Evolutionary conservation across 1,140 invertebrate species (phyloP).

Genomic region (Anastatus disparis): DNA sequence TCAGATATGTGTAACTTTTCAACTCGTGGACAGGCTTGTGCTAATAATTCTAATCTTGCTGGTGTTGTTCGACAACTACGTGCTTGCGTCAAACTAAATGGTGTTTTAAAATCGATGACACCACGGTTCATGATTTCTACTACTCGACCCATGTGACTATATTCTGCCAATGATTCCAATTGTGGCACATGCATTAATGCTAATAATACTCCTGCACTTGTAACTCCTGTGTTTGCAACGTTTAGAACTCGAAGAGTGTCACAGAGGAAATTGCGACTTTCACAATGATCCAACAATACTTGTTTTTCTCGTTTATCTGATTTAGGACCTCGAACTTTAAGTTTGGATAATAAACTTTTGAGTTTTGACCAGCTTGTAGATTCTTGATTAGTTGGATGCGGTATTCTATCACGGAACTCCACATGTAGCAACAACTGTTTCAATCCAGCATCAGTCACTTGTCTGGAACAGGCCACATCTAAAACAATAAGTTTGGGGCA

Average conservation of each 20-base stretch:
- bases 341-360: slow-evolving; percentile 53
- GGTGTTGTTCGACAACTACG: slow-evolving; percentile 59
- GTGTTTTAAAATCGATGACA: slow-evolving; percentile 52
- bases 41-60: slow-evolving; percentile 58
- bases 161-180: slow-evolving; percentile 65
- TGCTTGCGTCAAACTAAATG: slow-evolving; percentile 60
- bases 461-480: slow-evolving; percentile 65
- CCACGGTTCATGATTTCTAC: slow-evolving; percentile 62
- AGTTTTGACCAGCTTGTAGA: slow-evolving; percentile 57
- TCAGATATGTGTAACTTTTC: slow-evolving; percentile 63
- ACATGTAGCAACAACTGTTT: slow-evolving; percentile 64
- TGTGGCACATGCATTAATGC: slow-evolving; percentile 61
- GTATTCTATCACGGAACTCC: slow-evolving; percentile 59
- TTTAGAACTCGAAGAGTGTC: slow-evolving; percentile 62
- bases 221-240: slow-evolving; percentile 65
- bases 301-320: slow-evolving; percentile 52
- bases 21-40: slow-evolving; percentile 61
- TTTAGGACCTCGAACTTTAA: slow-evolving; percentile 48
- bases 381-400: slow-evolving; percentile 38
- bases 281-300: slow-evolving; percentile 62
- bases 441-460: slow-evolving; percentile 65
- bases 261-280: slow-evolving; percentile 62
- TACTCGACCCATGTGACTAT: slow-evolving; percentile 63
- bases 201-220: slow-evolving; percentile 61
- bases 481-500: slow-evolving; percentile 62